A percentile compares a stretch with the other conserved stretches of the same genome.
phyloP scores from a whole-genome alignment of 2,797 vertebrate species.

The Protonibea diacanthus region DNA sequence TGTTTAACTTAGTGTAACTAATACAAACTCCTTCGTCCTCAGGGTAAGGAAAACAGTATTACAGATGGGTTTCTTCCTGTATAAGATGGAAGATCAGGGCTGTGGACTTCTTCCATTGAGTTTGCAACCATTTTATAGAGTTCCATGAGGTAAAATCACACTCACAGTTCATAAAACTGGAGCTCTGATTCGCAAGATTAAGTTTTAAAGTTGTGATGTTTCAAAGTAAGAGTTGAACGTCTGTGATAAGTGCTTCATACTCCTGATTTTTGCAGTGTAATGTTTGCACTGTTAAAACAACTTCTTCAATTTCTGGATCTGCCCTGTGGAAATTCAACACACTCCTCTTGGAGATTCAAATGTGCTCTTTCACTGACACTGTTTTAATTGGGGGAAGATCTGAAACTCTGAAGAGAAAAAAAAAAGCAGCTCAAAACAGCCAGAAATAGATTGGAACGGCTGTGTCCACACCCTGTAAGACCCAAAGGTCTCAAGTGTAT shows the following conservation, averaged over 20 bases:
- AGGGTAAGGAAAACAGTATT: conserved; percentile 12
- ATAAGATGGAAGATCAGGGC: not conserved
- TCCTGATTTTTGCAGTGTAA: not conserved
- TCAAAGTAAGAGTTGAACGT: not conserved
- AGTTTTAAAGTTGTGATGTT: not conserved
- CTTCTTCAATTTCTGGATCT: not conserved
- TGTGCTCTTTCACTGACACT: conserved; percentile 1
- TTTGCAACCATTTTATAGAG: not conserved
- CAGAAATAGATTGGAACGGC: not conserved
- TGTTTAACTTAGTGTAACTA: conserved; percentile 6
- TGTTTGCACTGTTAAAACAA: conserved; percentile 9
- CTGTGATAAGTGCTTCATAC: not conserved
- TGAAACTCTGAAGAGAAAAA: not conserved
- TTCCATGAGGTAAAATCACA: not conserved
- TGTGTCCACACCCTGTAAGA: not conserved
- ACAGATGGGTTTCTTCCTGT: conserved; percentile 7
- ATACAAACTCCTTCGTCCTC: not conserved
- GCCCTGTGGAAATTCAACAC: conserved; percentile 2
- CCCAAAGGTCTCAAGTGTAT: not conserved
- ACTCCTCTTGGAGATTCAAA: conserved; percentile 20
- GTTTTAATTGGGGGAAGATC: conserved; percentile 18
- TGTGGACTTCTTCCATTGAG: not conserved
- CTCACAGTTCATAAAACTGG: conserved; percentile 1
- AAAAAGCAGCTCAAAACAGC: not conserved
- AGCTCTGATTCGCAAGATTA: not conserved